Evolutionary conservation across 2,888 invertebrate genomes (phyloP).

Genomic region (Himalopsyche anomala): DNA sequence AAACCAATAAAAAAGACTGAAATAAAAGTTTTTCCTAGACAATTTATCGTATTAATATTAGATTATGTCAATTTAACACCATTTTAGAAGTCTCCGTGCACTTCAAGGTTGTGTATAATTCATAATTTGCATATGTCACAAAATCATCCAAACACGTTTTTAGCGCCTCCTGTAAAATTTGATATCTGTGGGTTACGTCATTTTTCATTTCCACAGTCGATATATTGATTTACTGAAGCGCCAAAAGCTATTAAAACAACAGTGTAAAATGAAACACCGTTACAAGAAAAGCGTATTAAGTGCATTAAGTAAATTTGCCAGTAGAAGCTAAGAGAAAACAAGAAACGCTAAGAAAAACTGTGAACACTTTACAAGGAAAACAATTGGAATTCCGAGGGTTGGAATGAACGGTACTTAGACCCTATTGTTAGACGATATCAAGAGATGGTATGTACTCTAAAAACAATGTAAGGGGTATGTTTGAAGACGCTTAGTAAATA

Average conservation of each 20-base stretch:
- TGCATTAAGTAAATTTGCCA: not conserved
- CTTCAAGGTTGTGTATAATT: no score
- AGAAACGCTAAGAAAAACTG: not conserved
- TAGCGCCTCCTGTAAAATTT: no score
- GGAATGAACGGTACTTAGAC: not conserved
- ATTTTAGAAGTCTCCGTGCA: no score
- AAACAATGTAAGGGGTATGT: not conserved
- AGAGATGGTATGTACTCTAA: not conserved
- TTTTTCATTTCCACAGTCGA: no score
- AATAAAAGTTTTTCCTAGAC: no score
- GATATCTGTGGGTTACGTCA: no score
- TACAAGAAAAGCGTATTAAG: slow-evolving; percentile 18
- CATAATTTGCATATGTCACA: no score
- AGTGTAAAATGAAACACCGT: not conserved
- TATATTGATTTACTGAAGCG: not conserved
- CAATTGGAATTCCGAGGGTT: not conserved
- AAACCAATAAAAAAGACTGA: no score
- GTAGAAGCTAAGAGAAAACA: not conserved
- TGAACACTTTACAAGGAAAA: slow-evolving; percentile 34
- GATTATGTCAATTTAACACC: no score
- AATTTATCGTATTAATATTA: no score
- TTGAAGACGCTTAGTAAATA: not conserved
- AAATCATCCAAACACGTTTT: no score
- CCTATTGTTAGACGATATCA: not conserved
- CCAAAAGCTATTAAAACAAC: not conserved